These are phyloP conservation scores for Dipodomys spectabilis DNA, from an alignment of 2,113 vertebrate genomes.

Conservation along the genomic window DNA sequence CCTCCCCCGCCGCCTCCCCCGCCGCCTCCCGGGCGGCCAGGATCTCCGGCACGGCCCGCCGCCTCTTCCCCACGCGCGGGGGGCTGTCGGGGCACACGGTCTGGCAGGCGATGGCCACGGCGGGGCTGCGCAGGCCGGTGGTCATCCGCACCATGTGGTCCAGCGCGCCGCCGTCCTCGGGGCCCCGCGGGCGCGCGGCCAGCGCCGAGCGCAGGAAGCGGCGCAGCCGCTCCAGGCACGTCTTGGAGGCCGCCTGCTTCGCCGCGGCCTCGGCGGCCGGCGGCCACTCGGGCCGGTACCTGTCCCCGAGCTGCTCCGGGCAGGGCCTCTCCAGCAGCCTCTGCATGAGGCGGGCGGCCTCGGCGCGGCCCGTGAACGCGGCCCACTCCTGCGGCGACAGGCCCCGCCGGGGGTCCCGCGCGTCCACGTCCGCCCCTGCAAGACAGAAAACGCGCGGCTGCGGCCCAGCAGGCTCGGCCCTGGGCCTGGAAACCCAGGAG, in stretches of 20 bases:
- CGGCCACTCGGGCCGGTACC: conserved; percentile 93
- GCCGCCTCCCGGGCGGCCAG: conserved; percentile 85
- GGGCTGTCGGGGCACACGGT: conserved; percentile 94
- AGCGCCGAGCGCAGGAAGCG: conserved; percentile 88
- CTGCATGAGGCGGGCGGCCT: conserved; percentile 91
- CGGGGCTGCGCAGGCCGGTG: conserved; percentile 92
- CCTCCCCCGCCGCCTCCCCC: conserved; percentile 82
- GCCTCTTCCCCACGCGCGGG: conserved; percentile 92
- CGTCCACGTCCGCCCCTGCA: conserved; percentile 92
- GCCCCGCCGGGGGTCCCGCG: conserved; percentile 91
- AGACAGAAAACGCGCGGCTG: conserved; percentile 50
- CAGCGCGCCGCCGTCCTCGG: conserved; percentile 91
- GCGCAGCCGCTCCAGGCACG: conserved; percentile 90
- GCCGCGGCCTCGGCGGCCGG: conserved; percentile 87
- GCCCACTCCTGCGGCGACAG: conserved; percentile 95
- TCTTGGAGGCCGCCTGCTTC: conserved; percentile 90
- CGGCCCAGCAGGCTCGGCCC: no score
- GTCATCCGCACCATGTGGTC: conserved; percentile 97
- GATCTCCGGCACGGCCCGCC: conserved; percentile 93
- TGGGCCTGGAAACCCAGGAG: no score
- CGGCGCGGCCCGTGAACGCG: conserved; percentile 93
- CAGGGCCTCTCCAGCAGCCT: conserved; percentile 92
- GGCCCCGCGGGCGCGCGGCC: conserved; percentile 87
- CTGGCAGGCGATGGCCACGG: conserved; percentile 90
- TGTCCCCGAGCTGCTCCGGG: conserved; percentile 89